Percentiles rank a stretch among this genome's conserved stretches.
Evolutionary conservation across 1,140 invertebrate genomes (phyloP).

Genomic region (Andricus grossulariae): DNA sequence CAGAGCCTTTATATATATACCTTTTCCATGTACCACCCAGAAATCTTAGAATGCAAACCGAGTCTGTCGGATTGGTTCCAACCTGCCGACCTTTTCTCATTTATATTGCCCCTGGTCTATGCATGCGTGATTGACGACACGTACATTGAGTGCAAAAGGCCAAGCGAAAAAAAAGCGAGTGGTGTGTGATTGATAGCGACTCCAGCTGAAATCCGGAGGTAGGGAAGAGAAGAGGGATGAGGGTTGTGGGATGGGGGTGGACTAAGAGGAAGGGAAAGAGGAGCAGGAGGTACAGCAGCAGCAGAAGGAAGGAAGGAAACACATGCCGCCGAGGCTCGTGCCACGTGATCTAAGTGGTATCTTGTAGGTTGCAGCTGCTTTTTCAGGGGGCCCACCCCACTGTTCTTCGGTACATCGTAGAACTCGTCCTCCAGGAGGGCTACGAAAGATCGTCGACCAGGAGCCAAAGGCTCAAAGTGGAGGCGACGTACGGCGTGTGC

Average conservation of each 20-base stretch:
- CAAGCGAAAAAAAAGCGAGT: background rate
- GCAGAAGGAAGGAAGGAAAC: conserved; percentile 60
- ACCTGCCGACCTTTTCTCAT: too few relatives aligned
- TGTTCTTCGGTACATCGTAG: conserved; percentile 42
- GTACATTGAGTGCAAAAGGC: conserved; percentile 21
- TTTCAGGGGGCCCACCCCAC: conserved; percentile 49
- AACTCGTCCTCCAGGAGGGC: conserved; percentile 27
- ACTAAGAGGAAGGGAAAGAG: conserved; percentile 22
- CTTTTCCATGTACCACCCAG: too few relatives aligned
- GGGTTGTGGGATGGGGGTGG: conserved; percentile 19
- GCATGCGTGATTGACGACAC: background rate
- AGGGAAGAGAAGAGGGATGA: conserved; percentile 27
- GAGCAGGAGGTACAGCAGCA: conserved; percentile 42
- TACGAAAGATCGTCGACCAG: conserved; percentile 40
- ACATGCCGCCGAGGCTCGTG: conserved; percentile 72
- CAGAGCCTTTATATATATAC: too few relatives aligned
- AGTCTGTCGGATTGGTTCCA: too few relatives aligned
- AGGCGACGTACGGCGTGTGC: background rate
- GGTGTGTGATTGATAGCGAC: conserved; percentile 11
- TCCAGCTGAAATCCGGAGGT: conserved; percentile 41
- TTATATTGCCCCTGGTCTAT: background rate
- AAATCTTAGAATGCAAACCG: too few relatives aligned
- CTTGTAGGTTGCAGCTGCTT: conserved; percentile 68
- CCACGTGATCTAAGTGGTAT: conserved; percentile 71
- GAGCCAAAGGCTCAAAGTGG: background rate